Base-by-base conservation (phyloP, 2,113 vertebrate species). In the Sinocyclocheilus grahami region DNA sequence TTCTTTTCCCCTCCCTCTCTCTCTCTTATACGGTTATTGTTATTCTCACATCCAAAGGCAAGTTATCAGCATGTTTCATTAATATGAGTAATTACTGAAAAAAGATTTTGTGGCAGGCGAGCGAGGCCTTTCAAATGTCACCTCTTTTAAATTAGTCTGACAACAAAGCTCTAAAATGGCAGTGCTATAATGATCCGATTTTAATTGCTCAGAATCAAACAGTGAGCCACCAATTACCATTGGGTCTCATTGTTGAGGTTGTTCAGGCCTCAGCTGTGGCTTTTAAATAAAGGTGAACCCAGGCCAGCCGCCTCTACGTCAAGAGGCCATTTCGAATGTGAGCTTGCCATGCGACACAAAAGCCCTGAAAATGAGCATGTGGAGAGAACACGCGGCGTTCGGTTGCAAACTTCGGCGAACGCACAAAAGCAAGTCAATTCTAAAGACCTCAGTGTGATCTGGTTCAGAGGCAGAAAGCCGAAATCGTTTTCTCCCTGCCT, bases 121-220 rank as follows among this genome's bases (percentile, higher is more conserved):
- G 89, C 82, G 83, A 86, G 90, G 90, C 88, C 88, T 93, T 94
- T 90, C 90, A 93, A 94, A 94, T 94, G 94, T 94, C 94, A 94
- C 89, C 92, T 93, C 92, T 92, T 93, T 92, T 90, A 91, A 90
- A 92, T 93, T 93, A 92, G 48, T 78, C 89, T 83, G 84, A 90
- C 86, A 89, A 87, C 39, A 88, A 87, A 92, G 88, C 92, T 91
- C 91, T 92, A 90, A 95, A 95, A 95, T 94, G 93, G 93, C 93
- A 93, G 86, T 0, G 87, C 91, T 90, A 90, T 95, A 94, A 93
- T 94, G 92, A 92, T 90, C 88, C 78, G 85, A 82, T 87, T 90
- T 93, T 93, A 94, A 93, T 94, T 91, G 89, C 90, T 91, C 89
- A 80, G 87, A 91, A 91, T 93, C 91, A 93, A 93, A 91, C 88